These are phyloP conservation scores for Tor tambroides DNA, from an alignment of 2,113 vertebrate species.

Conservation along the genomic window DNA sequence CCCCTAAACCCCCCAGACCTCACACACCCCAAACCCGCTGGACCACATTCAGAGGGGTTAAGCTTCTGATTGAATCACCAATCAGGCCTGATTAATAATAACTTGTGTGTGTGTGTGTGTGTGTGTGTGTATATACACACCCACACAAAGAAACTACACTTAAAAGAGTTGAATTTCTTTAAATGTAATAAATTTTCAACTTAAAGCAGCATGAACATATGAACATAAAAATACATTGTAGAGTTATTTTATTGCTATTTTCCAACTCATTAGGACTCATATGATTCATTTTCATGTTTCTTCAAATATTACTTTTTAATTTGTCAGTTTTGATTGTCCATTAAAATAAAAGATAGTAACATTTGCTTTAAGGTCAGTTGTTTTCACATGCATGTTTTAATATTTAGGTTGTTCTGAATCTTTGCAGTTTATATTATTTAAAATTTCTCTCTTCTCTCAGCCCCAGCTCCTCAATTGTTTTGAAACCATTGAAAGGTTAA, in stretches of 20 bases:
- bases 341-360: neutral
- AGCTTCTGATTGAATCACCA: slow-evolving; percentile 37
- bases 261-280: too few relatives aligned
- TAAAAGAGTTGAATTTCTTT: neutral
- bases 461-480: neutral
- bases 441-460: neutral
- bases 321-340: neutral
- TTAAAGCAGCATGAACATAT: neutral
- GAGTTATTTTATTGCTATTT: too few relatives aligned
- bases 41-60: slow-evolving; percentile 27
- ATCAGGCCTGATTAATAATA: neutral
- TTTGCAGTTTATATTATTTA: neutral
- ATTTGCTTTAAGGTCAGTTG: neutral
- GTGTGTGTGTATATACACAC: neutral
- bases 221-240: too few relatives aligned
- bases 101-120: neutral
- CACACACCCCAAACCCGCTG: slow-evolving; percentile 39
- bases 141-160: too few relatives aligned
- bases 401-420: too few relatives aligned
- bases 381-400: neutral
- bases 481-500: neutral
- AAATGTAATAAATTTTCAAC: neutral
- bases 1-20: slow-evolving; percentile 30
- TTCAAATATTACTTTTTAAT: neutral
- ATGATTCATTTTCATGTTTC: neutral